Percentiles rank a stretch among this genome's conserved stretches.
phyloP scores from a whole-genome alignment of 2,113 vertebrate genomes.

The Aviceda subcristata region DNA sequence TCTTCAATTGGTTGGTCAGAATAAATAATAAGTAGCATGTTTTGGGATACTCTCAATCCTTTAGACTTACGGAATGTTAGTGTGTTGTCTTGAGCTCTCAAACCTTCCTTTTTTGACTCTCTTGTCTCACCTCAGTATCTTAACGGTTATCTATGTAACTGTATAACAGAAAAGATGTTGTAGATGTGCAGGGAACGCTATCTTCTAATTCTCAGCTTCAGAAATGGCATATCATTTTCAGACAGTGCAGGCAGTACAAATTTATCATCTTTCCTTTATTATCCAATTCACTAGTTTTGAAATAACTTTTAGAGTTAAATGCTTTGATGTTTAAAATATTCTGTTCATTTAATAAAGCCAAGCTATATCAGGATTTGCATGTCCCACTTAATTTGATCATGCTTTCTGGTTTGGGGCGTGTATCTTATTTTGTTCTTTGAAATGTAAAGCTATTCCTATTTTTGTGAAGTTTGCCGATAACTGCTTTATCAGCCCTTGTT shows the following conservation, averaged over 20 bases:
- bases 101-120: not conserved
- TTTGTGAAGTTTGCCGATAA: not conserved
- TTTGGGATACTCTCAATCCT: not conserved
- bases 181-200: not conserved
- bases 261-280: conserved; percentile 39
- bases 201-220: conserved; percentile 34
- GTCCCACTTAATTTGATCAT: conserved; percentile 13
- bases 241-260: not conserved
- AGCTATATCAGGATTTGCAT: conserved; percentile 7
- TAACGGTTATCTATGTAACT: not conserved
- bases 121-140: not conserved
- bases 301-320: not conserved
- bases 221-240: conserved; percentile 20
- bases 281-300: conserved; percentile 23
- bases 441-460: not conserved
- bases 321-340: conserved; percentile 37
- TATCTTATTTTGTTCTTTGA: conserved; percentile 2
- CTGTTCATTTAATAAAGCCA: conserved; percentile 19
- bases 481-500: not conserved
- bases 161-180: not conserved
- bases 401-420: not conserved
- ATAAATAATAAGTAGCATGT: not conserved
- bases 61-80: not conserved
- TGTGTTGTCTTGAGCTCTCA: not conserved
- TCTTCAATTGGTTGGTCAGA: not conserved